Evolutionary conservation across 2,113 vertebrate genomes (phyloP).

Genomic region (Cromileptes altivelis): DNA sequence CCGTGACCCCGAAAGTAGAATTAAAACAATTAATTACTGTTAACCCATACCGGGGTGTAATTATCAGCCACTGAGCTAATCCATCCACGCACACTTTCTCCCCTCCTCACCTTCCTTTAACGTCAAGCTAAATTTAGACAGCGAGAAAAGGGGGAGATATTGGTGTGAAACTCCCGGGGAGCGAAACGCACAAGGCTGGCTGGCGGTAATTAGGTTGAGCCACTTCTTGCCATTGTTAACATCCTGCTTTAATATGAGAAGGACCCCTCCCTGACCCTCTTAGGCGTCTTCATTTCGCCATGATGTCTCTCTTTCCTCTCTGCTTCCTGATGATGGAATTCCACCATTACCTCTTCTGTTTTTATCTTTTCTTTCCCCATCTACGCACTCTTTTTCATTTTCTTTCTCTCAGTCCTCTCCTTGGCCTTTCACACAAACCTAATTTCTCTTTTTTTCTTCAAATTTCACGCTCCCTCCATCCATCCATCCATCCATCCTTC

Average conservation of each 20-base stretch:
- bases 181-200: constrained; percentile 38
- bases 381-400: constrained; percentile 22
- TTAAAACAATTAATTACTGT: constrained; percentile 84
- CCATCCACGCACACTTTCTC: constrained; percentile 34
- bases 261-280: constrained; percentile 74
- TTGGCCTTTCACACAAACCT: constrained; percentile 69
- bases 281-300: constrained; percentile 61
- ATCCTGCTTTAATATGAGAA: constrained; percentile 82
- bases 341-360: neutral
- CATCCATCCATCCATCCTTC: neutral
- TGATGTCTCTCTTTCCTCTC: constrained; percentile 44
- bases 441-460: constrained; percentile 48
- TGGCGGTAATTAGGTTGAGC: constrained; percentile 85
- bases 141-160: constrained; percentile 49
- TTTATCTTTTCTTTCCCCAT: neutral
- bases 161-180: constrained; percentile 64
- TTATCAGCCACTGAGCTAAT: constrained; percentile 75
- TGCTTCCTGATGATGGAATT: neutral
- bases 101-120: constrained; percentile 66
- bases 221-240: constrained; percentile 84
- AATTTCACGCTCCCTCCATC: constrained; percentile 34
- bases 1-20: constrained; percentile 74
- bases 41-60: constrained; percentile 77
- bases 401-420: constrained; percentile 53
- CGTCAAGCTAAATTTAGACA: constrained; percentile 79